Percentiles rank a stretch among this genome's conserved stretches.
phyloP scores from a whole-genome alignment of 2,888 invertebrate species.

The Mycogona germanica region DNA sequence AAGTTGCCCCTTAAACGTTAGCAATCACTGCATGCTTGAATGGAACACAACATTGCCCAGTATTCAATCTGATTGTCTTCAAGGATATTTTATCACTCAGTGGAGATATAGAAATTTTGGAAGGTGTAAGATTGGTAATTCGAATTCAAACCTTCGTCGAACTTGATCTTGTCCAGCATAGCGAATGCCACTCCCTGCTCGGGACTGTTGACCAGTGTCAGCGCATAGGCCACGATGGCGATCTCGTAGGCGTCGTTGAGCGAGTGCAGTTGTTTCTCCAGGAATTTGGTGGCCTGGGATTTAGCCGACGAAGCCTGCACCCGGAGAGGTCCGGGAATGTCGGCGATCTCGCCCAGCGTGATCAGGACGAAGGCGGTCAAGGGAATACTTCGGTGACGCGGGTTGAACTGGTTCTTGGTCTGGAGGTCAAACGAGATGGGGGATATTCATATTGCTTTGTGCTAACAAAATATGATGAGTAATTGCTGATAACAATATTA shows the following conservation, averaged over 20 bases:
- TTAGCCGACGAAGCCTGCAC: constrained; percentile 29
- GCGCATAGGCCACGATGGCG: constrained; percentile 40
- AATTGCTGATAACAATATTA: no score
- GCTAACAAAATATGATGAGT: no score
- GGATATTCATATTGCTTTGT: no score
- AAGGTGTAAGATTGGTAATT: no score
- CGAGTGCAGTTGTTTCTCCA: constrained; percentile 31
- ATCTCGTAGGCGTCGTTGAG: constrained; percentile 38
- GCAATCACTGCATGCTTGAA: not conserved
- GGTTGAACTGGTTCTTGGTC: not conserved
- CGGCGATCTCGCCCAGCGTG: constrained; percentile 34
- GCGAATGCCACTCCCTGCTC: constrained; percentile 34
- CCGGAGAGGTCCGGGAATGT: constrained; percentile 32
- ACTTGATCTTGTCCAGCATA: constrained; percentile 28
- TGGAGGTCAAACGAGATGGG: no score
- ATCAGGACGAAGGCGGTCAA: constrained; percentile 43
- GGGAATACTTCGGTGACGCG: constrained; percentile 29
- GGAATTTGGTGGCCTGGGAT: constrained; percentile 28
- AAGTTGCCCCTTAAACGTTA: not conserved
- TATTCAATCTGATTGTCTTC: no score
- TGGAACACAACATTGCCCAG: not conserved
- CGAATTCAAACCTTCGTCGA: constrained; percentile 27
- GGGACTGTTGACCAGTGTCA: constrained; percentile 34
- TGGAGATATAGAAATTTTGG: no score
- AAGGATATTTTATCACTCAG: not conserved